phyloP scores from a whole-genome alignment of 2,797 vertebrate species.

The Tamandua tetradactyla region DNA sequence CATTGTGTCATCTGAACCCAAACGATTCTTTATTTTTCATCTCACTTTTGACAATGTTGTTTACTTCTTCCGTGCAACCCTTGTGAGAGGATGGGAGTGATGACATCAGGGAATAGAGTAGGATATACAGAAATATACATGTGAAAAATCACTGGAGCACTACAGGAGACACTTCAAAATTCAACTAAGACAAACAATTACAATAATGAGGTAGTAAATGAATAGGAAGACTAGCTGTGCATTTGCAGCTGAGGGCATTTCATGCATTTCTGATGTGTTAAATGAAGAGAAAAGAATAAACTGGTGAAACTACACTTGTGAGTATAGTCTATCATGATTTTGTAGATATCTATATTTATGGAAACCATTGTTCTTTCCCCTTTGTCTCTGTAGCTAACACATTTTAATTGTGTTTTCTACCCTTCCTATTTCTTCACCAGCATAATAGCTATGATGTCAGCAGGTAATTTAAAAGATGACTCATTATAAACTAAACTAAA shows the following conservation, averaged over 20 bases:
- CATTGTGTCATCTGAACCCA: neutral
- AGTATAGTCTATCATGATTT: neutral
- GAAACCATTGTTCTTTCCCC: neutral
- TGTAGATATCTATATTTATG: neutral
- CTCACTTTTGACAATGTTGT: neutral
- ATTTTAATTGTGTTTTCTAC: neutral
- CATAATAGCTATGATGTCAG: neutral
- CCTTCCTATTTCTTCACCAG: neutral
- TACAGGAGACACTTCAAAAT: conserved; percentile 59
- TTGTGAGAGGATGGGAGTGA: neutral
- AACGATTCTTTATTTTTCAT: neutral
- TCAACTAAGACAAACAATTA: conserved; percentile 69
- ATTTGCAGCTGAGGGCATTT: conserved; percentile 27
- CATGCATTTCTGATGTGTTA: conserved; percentile 57
- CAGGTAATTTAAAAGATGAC: neutral
- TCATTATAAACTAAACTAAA: neutral
- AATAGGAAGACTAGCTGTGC: neutral
- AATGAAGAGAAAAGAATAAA: conserved; percentile 65
- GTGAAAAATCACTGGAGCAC: conserved; percentile 29
- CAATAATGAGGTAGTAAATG: conserved; percentile 64
- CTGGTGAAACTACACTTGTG: neutral
- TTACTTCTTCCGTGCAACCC: neutral
- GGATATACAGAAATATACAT: neutral
- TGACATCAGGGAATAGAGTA: neutral
- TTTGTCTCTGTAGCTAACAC: neutral